phyloP scores from a whole-genome alignment of 2,888 invertebrate species.

The Oligia strigilis region DNA sequence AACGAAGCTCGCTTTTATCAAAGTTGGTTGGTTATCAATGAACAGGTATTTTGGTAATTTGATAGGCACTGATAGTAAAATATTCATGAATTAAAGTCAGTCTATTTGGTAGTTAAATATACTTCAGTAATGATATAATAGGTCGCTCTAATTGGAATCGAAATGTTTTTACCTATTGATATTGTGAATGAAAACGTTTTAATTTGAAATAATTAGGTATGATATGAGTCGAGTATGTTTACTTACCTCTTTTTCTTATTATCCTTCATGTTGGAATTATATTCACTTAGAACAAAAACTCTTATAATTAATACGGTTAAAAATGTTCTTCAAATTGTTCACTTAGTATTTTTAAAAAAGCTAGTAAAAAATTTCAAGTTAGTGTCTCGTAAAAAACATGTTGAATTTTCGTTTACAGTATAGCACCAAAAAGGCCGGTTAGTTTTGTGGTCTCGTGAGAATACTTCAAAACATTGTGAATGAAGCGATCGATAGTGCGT shows the following conservation, averaged over 20 bases:
- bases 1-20: constrained; percentile 1
- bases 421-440: constrained; percentile 72
- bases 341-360: constrained; percentile 36
- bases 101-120: not conserved
- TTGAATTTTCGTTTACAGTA: constrained; percentile 50
- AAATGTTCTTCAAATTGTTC: constrained; percentile 48
- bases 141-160: not conserved
- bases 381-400: constrained; percentile 42
- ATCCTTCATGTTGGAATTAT: constrained; percentile 78
- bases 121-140: not conserved
- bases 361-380: constrained; percentile 35
- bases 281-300: constrained; percentile 60
- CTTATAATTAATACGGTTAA: constrained; percentile 53
- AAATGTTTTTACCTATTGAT: not conserved
- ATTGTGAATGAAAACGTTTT: not conserved
- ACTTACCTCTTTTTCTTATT: constrained; percentile 76
- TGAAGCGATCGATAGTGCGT: constrained; percentile 74
- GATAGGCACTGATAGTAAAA: not conserved
- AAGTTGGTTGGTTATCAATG: constrained; percentile 15
- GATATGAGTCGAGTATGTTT: not conserved
- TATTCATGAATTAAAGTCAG: constrained; percentile 22
- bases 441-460: constrained; percentile 68
- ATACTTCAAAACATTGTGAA: constrained; percentile 77
- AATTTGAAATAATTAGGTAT: not conserved
- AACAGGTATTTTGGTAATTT: constrained; percentile 3